phyloP scores from a whole-genome alignment of 2,113 vertebrate genomes.

The Perca fluviatilis region DNA sequence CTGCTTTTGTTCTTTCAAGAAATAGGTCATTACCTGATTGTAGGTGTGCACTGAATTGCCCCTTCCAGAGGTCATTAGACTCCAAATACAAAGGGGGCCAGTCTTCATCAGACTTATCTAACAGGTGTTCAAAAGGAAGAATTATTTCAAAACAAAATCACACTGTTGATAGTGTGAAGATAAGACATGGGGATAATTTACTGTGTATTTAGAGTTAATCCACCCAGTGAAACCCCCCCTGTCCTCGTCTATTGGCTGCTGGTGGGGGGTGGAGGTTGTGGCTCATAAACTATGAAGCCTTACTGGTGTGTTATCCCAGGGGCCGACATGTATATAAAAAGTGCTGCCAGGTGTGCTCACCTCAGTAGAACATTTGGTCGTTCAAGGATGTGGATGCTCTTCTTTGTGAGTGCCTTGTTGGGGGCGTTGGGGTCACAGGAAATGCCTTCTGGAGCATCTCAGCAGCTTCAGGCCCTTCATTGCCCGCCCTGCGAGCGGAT shows the following conservation, averaged over 20 bases:
- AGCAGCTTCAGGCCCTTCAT: constrained; percentile 76
- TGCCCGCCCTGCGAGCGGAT: constrained; percentile 80
- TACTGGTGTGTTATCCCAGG: constrained; percentile 8
- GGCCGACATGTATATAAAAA: constrained; percentile 65
- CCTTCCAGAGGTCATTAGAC: constrained; percentile 73
- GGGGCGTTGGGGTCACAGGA: constrained; percentile 47
- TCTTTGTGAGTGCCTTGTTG: constrained; percentile 25
- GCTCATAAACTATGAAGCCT: constrained; percentile 56
- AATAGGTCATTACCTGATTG: constrained; percentile 76
- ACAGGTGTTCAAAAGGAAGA: constrained; percentile 60
- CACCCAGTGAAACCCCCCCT: constrained; percentile 33
- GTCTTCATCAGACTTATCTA: constrained; percentile 80
- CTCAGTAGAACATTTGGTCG: constrained; percentile 1
- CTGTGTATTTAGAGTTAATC: constrained; percentile 47
- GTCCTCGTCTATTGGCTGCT: constrained; percentile 77
- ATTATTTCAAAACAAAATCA: constrained; percentile 75
- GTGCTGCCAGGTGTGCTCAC: constrained; percentile 5
- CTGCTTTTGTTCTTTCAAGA: constrained; percentile 76
- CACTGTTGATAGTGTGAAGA: constrained; percentile 77
- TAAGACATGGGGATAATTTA: constrained; percentile 78
- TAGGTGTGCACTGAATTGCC: constrained; percentile 69
- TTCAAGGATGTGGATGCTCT: constrained; percentile 52
- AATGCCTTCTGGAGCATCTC: neutral
- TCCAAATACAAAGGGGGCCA: constrained; percentile 76
- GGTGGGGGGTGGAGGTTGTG: constrained; percentile 70